Evolutionary conservation across 2,888 invertebrate species (phyloP).

Genomic region (Hirtodrosophila cameraria): DNA sequence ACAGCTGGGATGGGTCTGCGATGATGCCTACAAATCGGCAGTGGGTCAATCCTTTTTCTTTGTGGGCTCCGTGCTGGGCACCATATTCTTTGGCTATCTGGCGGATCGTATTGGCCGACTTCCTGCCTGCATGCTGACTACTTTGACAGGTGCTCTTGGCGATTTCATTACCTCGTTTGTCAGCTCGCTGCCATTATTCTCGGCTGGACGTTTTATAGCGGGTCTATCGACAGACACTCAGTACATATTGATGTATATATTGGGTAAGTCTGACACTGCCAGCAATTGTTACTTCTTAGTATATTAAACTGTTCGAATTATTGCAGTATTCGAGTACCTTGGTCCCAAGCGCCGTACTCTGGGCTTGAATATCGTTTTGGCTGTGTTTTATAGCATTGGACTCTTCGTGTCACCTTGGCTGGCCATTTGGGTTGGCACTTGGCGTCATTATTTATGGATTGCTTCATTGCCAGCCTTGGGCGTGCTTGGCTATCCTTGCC

Average conservation of each 20-base stretch:
- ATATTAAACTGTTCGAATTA: not conserved
- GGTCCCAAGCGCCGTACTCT: constrained; percentile 86
- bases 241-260: constrained; percentile 87
- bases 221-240: constrained; percentile 87
- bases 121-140: constrained; percentile 85
- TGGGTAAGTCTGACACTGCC: constrained; percentile 84
- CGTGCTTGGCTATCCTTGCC: constrained; percentile 85
- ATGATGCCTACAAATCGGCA: constrained; percentile 85
- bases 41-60: constrained; percentile 87
- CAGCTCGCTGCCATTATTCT: constrained; percentile 84
- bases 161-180: constrained; percentile 85
- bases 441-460: constrained; percentile 85
- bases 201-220: constrained; percentile 85
- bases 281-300: too few relatives aligned
- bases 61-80: constrained; percentile 86
- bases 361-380: constrained; percentile 86
- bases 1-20: constrained; percentile 86
- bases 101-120: constrained; percentile 86
- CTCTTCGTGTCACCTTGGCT: constrained; percentile 85
- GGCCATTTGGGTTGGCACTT: constrained; percentile 84
- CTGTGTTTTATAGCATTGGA: constrained; percentile 86
- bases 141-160: constrained; percentile 85
- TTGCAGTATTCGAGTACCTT: constrained; percentile 86
- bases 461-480: constrained; percentile 85
- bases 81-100: constrained; percentile 85